These are phyloP conservation scores for Hycleus phaleratus DNA, from an alignment of 1,140 invertebrate genomes.

Conservation along the genomic window DNA sequence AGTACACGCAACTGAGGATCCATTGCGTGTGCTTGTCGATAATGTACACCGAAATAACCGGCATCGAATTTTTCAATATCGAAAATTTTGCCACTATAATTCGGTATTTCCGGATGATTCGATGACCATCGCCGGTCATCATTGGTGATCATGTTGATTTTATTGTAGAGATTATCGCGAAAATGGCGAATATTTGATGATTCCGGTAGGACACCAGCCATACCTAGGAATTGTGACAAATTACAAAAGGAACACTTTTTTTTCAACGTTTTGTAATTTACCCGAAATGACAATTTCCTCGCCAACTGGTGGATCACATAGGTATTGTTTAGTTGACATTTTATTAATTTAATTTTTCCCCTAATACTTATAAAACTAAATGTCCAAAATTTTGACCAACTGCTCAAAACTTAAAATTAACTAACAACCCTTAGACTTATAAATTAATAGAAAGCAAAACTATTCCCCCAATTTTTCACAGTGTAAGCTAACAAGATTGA, in stretches of 20 bases:
- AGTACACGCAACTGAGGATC: constrained; percentile 82
- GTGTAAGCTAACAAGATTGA: too few species aligned
- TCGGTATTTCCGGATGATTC: constrained; percentile 61
- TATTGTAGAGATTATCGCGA: constrained; percentile 69
- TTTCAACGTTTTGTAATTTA: neutral
- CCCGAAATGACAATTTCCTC: constrained; percentile 76
- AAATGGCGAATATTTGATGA: constrained; percentile 73
- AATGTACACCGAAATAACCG: constrained; percentile 71
- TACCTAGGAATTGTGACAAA: constrained; percentile 42
- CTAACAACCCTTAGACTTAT: too few species aligned
- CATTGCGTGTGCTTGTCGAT: constrained; percentile 77
- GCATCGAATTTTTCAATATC: constrained; percentile 77
- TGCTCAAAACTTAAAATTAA: too few species aligned
- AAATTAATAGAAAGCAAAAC: too few species aligned
- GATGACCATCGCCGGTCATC: constrained; percentile 68
- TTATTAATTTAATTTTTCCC: too few species aligned
- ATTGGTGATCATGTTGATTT: constrained; percentile 74
- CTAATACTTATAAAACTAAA: too few species aligned
- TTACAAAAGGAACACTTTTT: neutral
- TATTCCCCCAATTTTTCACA: too few species aligned
- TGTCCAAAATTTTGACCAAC: too few species aligned
- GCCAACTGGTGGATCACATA: constrained; percentile 39
- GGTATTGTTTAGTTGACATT: too few species aligned
- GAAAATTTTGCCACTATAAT: constrained; percentile 70
- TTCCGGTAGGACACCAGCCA: constrained; percentile 82